These are phyloP conservation scores for Temnothorax curvispinosus DNA, from an alignment of 1,140 invertebrate genomes.

Conservation along the genomic window DNA sequence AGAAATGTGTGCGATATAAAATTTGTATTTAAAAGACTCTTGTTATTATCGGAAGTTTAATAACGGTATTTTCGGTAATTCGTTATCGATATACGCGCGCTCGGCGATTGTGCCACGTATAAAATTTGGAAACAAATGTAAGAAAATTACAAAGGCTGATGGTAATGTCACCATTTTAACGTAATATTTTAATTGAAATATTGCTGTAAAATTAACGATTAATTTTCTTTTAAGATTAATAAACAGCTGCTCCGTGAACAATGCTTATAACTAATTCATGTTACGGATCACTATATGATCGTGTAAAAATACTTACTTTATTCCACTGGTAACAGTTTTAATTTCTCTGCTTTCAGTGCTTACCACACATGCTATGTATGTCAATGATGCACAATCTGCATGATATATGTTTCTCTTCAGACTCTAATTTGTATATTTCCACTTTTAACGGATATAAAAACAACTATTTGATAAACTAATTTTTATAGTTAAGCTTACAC, in stretches of 20 bases:
- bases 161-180: not conserved
- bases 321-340: not conserved
- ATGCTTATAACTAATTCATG: not conserved
- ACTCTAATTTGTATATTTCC: not conserved
- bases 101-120: not conserved
- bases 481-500: not conserved
- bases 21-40: constrained; percentile 32
- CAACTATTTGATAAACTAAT: not conserved
- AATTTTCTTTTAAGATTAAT: not conserved
- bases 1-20: constrained; percentile 32
- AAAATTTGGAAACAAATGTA: not conserved
- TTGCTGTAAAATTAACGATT: not conserved
- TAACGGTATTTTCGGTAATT: constrained; percentile 29
- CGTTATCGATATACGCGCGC: not conserved
- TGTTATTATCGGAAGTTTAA: constrained; percentile 42
- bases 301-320: constrained; percentile 19
- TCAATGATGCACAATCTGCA: constrained; percentile 21
- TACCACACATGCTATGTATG: not conserved
- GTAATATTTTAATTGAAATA: not conserved
- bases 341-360: not conserved
- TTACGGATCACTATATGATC: not conserved
- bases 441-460: not conserved
- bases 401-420: not conserved
- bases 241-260: not conserved
- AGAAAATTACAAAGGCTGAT: not conserved